Evolutionary conservation across 1,140 invertebrate species (phyloP).

Genomic region (Littorina saxatilis): DNA sequence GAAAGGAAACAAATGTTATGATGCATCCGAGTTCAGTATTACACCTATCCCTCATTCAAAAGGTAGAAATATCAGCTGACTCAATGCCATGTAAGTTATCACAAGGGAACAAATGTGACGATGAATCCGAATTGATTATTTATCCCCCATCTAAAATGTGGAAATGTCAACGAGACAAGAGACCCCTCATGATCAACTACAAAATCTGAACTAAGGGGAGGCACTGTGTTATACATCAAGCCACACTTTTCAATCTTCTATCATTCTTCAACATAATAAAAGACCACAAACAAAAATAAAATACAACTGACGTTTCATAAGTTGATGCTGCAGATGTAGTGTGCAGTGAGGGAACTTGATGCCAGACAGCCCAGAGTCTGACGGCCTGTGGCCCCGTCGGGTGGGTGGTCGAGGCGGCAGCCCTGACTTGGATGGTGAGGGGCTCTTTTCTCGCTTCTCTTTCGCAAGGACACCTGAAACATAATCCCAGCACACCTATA

Average conservation of each 20-base stretch:
- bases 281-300: too few relatives aligned
- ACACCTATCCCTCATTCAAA: neutral
- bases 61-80: neutral
- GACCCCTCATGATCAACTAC: too few relatives aligned
- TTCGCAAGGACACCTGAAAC: conserved; percentile 63
- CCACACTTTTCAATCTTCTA: too few relatives aligned
- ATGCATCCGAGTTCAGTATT: neutral
- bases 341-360: conserved; percentile 35
- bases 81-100: neutral
- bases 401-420: conserved; percentile 73
- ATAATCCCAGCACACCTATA: too few relatives aligned
- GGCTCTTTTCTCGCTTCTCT: conserved; percentile 82
- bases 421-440: conserved; percentile 81
- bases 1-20: neutral
- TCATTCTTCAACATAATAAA: too few relatives aligned
- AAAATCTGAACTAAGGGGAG: too few relatives aligned
- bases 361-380: conserved; percentile 69
- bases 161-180: too few relatives aligned
- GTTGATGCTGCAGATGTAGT: conserved; percentile 25
- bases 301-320: conserved; percentile 33
- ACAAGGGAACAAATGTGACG: neutral
- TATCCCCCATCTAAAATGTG: too few relatives aligned
- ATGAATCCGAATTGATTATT: neutral
- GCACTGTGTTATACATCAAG: too few relatives aligned
- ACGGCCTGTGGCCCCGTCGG: conserved; percentile 69